Evolutionary conservation across 2,888 invertebrate genomes (phyloP).

Genomic region (Sinodicranocentrus sp.): DNA sequence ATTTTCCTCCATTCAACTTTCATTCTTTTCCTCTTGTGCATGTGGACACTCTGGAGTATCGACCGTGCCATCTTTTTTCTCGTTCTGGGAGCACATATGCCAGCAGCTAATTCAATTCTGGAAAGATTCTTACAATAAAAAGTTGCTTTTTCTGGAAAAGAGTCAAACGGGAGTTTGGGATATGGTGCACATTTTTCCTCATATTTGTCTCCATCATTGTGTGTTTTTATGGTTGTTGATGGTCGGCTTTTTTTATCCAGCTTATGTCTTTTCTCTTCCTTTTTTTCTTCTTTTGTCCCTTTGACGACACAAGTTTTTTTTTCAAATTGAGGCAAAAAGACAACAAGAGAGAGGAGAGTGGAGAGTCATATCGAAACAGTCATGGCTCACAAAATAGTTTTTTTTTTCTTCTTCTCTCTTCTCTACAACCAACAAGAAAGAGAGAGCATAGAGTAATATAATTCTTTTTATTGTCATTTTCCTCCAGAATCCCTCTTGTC

Average conservation of each 20-base stretch:
- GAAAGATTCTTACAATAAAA: conserved; percentile 32
- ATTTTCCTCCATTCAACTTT: not conserved
- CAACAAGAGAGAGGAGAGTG: not conserved
- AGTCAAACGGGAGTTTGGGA: conserved; percentile 6
- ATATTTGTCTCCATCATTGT: conserved; percentile 37
- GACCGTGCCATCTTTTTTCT: no score
- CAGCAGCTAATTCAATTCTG: conserved; percentile 41
- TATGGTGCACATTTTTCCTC: conserved; percentile 28
- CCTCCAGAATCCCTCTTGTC: conserved; percentile 57
- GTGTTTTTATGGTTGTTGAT: conserved; percentile 56
- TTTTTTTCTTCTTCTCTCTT: conserved; percentile 10
- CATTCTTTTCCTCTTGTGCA: not conserved
- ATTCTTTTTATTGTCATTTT: conserved; percentile 70
- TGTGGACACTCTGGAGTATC: not conserved
- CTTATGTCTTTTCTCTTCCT: conserved; percentile 29
- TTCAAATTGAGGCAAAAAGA: no score
- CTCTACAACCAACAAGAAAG: conserved; percentile 23
- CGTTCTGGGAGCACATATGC: conserved; percentile 23
- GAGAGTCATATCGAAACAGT: conserved; percentile 29
- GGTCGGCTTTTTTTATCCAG: conserved; percentile 34
- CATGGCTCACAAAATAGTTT: conserved; percentile 18
- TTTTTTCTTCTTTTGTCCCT: conserved; percentile 18
- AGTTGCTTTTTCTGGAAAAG: conserved; percentile 23
- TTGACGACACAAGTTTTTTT: no score
- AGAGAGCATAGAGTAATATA: conserved; percentile 57